Evolutionary conservation across 2,888 invertebrate species (phyloP).

Genomic region (Melanostoma scalare): DNA sequence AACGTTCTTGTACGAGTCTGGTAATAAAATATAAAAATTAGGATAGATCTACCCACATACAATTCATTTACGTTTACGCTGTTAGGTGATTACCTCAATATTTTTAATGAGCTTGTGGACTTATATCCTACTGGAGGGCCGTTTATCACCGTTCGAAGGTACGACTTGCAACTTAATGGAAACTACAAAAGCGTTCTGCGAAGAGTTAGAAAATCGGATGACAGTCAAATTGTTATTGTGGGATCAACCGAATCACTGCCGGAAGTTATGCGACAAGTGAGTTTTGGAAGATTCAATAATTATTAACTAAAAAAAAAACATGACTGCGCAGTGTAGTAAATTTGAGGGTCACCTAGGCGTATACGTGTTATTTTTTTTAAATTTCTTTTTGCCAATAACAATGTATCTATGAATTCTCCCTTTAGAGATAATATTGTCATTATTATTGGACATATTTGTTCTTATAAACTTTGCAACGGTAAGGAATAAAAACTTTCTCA

Average conservation of each 20-base stretch:
- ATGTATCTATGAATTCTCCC: too few relatives aligned
- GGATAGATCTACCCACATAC: neutral
- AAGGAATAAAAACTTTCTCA: neutral
- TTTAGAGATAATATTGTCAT: too few relatives aligned
- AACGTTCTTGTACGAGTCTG: constrained; percentile 86
- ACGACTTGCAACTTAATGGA: constrained; percentile 86
- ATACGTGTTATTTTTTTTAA: too few relatives aligned
- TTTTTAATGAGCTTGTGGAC: constrained; percentile 88
- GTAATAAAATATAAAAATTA: constrained; percentile 66
- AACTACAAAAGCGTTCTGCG: constrained; percentile 87
- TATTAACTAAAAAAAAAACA: too few relatives aligned
- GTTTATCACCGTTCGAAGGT: constrained; percentile 85
- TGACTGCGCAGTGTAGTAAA: too few relatives aligned
- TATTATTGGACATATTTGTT: too few relatives aligned
- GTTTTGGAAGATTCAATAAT: neutral
- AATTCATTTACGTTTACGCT: neutral
- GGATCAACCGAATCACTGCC: constrained; percentile 85
- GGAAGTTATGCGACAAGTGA: constrained; percentile 83
- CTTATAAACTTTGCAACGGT: too few relatives aligned
- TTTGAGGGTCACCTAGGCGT: too few relatives aligned
- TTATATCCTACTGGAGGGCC: constrained; percentile 84
- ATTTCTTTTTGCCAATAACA: too few relatives aligned
- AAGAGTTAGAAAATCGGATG: constrained; percentile 87
- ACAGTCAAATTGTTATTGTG: constrained; percentile 88
- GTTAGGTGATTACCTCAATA: constrained; percentile 84